Conservation (phyloP, 2,888 invertebrate species). For the Dione juno region DNA sequence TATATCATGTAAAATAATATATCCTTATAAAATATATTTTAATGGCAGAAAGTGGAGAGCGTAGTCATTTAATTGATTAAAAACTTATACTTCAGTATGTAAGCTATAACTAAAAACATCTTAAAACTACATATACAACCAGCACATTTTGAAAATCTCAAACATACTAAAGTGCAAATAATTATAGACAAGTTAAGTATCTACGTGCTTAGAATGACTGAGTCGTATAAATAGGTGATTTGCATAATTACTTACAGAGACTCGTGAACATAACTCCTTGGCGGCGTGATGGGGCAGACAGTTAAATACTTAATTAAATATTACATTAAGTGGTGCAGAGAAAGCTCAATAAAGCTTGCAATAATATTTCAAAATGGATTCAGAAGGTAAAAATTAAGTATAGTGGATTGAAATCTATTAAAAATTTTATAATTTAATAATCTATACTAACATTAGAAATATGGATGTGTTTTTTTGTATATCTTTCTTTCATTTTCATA, state of each 20-base stretch:
- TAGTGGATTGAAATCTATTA: too few relatives aligned
- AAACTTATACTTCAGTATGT: not conserved
- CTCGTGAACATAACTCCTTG: slow-evolving; percentile 76
- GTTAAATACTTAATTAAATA: slow-evolving; percentile 34
- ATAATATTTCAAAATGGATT: not conserved
- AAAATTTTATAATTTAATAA: too few relatives aligned
- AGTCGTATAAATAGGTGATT: slow-evolving; percentile 21
- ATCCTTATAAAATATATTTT: too few relatives aligned
- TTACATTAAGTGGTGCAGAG: not conserved
- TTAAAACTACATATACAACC: not conserved
- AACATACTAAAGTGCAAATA: slow-evolving; percentile 13
- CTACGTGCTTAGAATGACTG: slow-evolving; percentile 15
- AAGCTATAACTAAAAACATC: not conserved
- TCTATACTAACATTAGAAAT: too few relatives aligned
- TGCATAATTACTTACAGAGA: slow-evolving; percentile 66
- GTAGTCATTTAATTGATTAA: not conserved
- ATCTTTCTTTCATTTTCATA: too few relatives aligned
- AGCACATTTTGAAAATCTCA: slow-evolving; percentile 7
- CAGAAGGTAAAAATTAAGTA: too few relatives aligned
- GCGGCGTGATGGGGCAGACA: slow-evolving; percentile 59
- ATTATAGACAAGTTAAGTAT: not conserved
- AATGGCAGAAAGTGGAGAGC: too few relatives aligned
- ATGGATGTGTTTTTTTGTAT: too few relatives aligned
- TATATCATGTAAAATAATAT: too few relatives aligned
- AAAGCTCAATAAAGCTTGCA: slow-evolving; percentile 1